These are phyloP conservation scores for Rotaria sp. DNA, from an alignment of 2,888 invertebrate species.

Conservation along the genomic window DNA sequence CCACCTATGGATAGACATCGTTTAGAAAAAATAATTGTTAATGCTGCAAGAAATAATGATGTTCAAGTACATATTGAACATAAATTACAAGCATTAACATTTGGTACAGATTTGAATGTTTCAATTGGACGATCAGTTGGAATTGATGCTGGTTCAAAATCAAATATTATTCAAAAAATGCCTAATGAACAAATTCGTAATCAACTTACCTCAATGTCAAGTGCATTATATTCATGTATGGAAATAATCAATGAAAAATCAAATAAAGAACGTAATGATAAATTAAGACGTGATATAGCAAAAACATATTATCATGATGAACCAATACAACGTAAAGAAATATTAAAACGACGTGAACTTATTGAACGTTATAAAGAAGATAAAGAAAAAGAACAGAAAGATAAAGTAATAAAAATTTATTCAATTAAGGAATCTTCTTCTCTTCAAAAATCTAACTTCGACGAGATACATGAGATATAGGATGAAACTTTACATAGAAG, in stretches of 20 bases:
- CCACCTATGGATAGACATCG: conserved; percentile 31
- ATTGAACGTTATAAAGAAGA: conserved; percentile 29
- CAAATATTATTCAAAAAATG: conserved; percentile 35
- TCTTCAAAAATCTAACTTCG: too few species aligned
- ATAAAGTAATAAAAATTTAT: background rate
- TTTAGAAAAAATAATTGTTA: conserved; percentile 40
- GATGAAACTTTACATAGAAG: too few species aligned
- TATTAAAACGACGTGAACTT: background rate
- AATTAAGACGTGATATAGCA: conserved; percentile 25
- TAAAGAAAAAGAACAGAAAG: background rate
- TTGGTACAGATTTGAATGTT: conserved; percentile 38
- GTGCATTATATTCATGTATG: conserved; percentile 28
- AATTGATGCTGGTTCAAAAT: conserved; percentile 26
- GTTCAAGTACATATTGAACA: conserved; percentile 40
- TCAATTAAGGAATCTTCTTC: too few species aligned
- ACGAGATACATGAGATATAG: too few species aligned
- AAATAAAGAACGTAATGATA: conserved; percentile 27
- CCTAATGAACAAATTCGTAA: conserved; percentile 40
- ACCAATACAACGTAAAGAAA: background rate
- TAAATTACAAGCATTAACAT: conserved; percentile 37
- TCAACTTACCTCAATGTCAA: conserved; percentile 34
- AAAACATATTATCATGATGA: background rate
- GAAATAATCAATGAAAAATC: conserved; percentile 25
- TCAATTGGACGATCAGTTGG: background rate
- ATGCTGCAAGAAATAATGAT: conserved; percentile 35